phyloP scores from a whole-genome alignment of 2,888 invertebrate species.

The Thecophora atra region DNA sequence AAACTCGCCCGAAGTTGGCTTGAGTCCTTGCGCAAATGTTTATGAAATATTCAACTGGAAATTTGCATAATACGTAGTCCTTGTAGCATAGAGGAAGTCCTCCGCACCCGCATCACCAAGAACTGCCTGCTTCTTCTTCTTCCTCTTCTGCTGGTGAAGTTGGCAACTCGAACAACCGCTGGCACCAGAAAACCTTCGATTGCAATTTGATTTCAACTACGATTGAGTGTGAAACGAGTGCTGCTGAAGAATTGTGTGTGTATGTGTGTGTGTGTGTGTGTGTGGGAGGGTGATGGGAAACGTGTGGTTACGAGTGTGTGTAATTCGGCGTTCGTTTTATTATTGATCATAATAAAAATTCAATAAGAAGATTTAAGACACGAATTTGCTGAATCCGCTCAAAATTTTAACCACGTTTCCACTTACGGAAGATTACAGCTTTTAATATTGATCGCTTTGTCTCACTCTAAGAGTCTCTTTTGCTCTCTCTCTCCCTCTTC shows the following conservation, averaged over 20 bases:
- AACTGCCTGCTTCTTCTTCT: background rate
- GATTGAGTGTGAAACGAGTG: conserved; percentile 7
- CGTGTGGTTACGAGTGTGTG: background rate
- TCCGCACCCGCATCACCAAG: background rate
- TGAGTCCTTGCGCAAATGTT: conserved; percentile 1
- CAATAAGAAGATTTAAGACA: background rate
- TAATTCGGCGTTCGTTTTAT: background rate
- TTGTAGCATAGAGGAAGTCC: background rate
- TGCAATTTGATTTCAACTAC: background rate
- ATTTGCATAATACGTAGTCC: conserved; percentile 22
- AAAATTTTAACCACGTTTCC: background rate
- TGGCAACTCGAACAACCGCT: background rate
- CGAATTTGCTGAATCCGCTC: background rate
- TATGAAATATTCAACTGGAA: conserved; percentile 24
- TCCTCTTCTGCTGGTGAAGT: background rate
- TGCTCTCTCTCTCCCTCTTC: no score
- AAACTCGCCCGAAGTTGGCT: background rate
- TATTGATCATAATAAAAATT: background rate
- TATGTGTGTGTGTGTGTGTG: conserved; percentile 17
- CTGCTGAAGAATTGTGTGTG: background rate
- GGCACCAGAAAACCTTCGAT: conserved; percentile 12
- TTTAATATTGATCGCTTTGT: no score
- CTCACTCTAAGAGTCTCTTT: no score
- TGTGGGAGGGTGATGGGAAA: conserved; percentile 5
- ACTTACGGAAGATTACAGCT: background rate